Percentiles rank a stretch among this genome's conserved stretches.
Evolutionary conservation across 1,140 invertebrate species (phyloP).

Genomic region (Macrocentrus cingulum): DNA sequence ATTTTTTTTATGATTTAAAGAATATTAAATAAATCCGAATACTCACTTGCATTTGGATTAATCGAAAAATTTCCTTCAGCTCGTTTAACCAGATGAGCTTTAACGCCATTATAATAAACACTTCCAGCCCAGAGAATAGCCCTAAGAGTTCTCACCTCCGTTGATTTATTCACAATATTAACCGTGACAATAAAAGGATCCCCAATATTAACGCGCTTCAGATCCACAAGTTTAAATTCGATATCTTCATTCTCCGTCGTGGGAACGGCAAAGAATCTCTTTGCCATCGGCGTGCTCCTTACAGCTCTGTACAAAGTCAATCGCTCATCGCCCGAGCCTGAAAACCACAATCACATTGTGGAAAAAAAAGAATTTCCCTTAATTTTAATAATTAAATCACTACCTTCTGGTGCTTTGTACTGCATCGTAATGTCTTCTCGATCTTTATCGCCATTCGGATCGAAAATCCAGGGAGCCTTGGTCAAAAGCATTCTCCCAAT

Average conservation of each 20-base stretch:
- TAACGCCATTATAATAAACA: constrained; percentile 78
- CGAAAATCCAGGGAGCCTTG: constrained; percentile 71
- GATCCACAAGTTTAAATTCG: constrained; percentile 68
- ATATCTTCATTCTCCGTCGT: constrained; percentile 65
- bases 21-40: too few relatives aligned
- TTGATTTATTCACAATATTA: constrained; percentile 68
- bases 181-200: constrained; percentile 68
- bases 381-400: constrained; percentile 7
- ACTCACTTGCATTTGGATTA: constrained; percentile 62
- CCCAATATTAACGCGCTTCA: constrained; percentile 70
- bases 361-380: neutral
- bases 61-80: constrained; percentile 66
- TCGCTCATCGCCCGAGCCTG: constrained; percentile 66
- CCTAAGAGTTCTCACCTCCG: constrained; percentile 64
- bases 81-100: constrained; percentile 69
- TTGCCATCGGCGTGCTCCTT: constrained; percentile 64
- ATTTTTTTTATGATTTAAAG: too few relatives aligned
- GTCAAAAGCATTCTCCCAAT: constrained; percentile 77
- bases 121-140: constrained; percentile 67
- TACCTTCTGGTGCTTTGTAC: constrained; percentile 78
- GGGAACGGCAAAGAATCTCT: constrained; percentile 67
- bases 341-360: neutral
- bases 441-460: constrained; percentile 69
- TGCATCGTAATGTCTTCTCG: constrained; percentile 69
- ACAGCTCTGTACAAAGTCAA: constrained; percentile 71